Base-by-base conservation (phyloP, 2,113 vertebrate species). In the Cyprinodon variegatus region DNA sequence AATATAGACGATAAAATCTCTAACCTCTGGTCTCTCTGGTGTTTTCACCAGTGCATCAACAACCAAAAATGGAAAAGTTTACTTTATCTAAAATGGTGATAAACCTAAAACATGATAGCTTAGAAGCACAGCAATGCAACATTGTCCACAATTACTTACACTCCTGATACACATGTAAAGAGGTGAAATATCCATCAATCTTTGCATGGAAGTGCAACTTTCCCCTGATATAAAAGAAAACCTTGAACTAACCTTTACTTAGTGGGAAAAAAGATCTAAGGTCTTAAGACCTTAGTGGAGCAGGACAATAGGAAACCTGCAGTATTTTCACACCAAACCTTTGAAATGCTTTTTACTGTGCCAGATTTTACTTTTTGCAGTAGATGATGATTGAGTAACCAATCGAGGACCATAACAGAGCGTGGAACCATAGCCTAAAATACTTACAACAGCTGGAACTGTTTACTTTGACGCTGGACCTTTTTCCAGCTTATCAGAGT, bases 11-110 rank as follows among this genome's bases (percentile, higher is more conserved):
- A 75, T 65, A 43, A 83, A 45, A n/a, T 63, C 5, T 63, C 46
- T 72, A 72, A 76, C 67, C 82, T 76, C 45, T 68, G 73, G 50
- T 70, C 39, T 50, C 72, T 83, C 71, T 70, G 63, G 57, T 20
- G 64, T 61, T 67, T 38, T 64, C 45, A 41, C 57, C 0, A 40
- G 61, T 65, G 72, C 45, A 78, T 78, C 74, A 83, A 57, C 57
- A 74, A 50, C 12, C 20, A 60, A 48, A 77, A 38, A 65, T 22
- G 76, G 70, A 41, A 78, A 74, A 67, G 65, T 66, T 78, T 68
- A 59, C 4, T 63, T 59, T 68, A 40, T 75, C 41, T 72, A 65
- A 7, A 11, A 36, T 1, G 50, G 4, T 65, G 14, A 5, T 50
- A 17, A 65, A 65, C 65, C 11, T 14, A 63, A 61, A 50, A 71